Conservation (phyloP, 2,888 invertebrate species). For the Drosophila infuscata region DNA sequence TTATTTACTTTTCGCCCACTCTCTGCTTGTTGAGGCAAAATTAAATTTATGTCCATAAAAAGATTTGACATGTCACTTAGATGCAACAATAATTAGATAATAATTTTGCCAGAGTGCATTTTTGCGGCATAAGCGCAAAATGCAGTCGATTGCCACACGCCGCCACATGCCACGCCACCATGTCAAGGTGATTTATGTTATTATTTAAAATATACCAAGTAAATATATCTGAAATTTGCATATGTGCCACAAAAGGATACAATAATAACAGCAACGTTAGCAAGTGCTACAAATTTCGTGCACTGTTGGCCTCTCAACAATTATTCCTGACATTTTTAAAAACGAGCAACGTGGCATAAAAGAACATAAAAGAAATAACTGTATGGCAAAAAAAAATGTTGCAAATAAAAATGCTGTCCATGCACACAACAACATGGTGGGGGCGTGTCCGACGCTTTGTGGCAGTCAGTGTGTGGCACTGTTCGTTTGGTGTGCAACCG, state of each 20-base stretch:
- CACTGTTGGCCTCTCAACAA: conserved; percentile 43
- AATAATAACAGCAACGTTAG: conserved; percentile 9
- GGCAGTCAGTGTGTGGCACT: conserved; percentile 20
- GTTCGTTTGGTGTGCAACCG: conserved; percentile 38
- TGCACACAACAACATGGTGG: conserved; percentile 28
- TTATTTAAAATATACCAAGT: conserved; percentile 8
- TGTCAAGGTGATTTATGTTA: conserved; percentile 23
- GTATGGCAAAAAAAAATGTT: conserved; percentile 9
- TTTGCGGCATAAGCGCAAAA: conserved; percentile 26
- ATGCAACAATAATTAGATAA: conserved; percentile 62
- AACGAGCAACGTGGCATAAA: conserved; percentile 16
- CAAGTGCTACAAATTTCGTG: conserved; percentile 34
- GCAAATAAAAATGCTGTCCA: conserved; percentile 19
- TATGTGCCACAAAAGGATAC: conserved; percentile 22
- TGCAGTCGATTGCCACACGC: conserved; percentile 27
- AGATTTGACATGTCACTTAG: conserved; percentile 51
- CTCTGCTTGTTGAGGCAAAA: not conserved
- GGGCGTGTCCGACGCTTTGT: conserved; percentile 39
- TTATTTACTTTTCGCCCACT: conserved; percentile 6
- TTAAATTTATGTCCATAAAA: conserved; percentile 30
- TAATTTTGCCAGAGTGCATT: conserved; percentile 38
- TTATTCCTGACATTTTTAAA: conserved; percentile 47
- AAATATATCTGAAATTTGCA: conserved; percentile 39
- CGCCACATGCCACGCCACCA: conserved; percentile 1
- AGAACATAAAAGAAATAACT: conserved; percentile 12